Percentiles rank a stretch among this genome's conserved stretches.
phyloP scores from a whole-genome alignment of 2,797 vertebrate genomes.

The Thaleichthys pacificus region DNA sequence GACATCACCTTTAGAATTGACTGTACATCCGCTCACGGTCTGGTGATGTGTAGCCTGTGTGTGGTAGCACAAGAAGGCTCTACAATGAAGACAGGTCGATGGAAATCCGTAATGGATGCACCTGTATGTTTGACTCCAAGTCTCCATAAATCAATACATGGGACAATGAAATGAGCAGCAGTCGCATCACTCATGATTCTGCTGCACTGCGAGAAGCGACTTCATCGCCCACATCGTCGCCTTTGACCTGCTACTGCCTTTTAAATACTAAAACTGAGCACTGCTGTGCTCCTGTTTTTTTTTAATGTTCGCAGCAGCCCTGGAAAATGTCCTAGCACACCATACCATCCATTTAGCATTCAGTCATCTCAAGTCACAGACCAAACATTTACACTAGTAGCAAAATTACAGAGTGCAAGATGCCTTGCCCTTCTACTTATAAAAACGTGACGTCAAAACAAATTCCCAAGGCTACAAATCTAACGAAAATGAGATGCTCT shows the following conservation, averaged over 20 bases:
- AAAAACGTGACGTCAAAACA: constrained; percentile 7
- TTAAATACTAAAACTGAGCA: too few relatives aligned
- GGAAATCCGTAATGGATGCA: too few relatives aligned
- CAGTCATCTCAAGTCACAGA: constrained; percentile 5
- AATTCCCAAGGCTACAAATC: constrained; percentile 3
- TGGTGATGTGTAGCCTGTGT: too few relatives aligned
- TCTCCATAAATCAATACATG: constrained; percentile 23
- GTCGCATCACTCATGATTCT: not conserved
- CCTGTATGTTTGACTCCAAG: constrained; percentile 5
- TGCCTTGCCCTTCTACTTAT: not conserved
- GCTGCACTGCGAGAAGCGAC: not conserved
- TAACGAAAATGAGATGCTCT: not conserved
- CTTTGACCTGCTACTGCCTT: not conserved
- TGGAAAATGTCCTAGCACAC: too few relatives aligned
- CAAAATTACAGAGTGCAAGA: constrained; percentile 1
- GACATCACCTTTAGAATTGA: too few relatives aligned
- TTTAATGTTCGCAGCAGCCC: too few relatives aligned
- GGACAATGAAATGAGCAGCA: not conserved
- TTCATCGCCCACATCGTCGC: constrained; percentile 13
- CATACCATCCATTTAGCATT: not conserved
- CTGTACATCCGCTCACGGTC: too few relatives aligned
- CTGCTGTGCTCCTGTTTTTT: too few relatives aligned
- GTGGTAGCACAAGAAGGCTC: too few relatives aligned
- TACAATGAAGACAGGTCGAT: too few relatives aligned
- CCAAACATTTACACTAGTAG: constrained; percentile 9